Conservation (phyloP, 2,888 invertebrate genomes). For the Ariolimax columbianus region DNA sequence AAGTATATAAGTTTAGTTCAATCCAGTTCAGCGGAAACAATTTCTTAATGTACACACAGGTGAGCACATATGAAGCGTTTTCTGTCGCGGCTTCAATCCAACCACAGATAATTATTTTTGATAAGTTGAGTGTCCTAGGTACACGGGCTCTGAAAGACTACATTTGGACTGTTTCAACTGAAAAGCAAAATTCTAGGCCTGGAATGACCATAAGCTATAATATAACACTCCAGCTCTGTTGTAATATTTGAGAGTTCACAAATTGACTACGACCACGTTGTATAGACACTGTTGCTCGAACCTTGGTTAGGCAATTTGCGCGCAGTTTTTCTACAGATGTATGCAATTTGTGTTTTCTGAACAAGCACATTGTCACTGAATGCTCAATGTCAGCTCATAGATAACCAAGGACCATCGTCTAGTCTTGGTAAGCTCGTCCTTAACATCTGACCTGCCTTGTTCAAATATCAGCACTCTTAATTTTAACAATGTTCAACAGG, state of each 20-base stretch:
- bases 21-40: too few species aligned
- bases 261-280: too few species aligned
- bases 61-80: too few species aligned
- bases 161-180: neutral
- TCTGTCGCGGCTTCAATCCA: too few species aligned
- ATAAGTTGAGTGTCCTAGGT: neutral
- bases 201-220: slow-evolving; percentile 7
- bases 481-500: neutral
- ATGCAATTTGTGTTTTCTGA: slow-evolving; percentile 32
- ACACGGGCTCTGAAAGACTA: slow-evolving; percentile 19
- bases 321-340: slow-evolving; percentile 46
- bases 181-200: neutral
- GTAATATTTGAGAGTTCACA: neutral
- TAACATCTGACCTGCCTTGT: neutral
- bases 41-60: too few species aligned
- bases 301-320: slow-evolving; percentile 6
- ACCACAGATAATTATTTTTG: neutral
- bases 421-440: too few species aligned
- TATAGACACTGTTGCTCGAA: neutral
- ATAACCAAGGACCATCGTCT: slow-evolving; percentile 15
- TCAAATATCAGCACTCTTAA: too few species aligned
- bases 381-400: neutral
- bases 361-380: slow-evolving; percentile 46
- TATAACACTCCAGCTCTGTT: neutral
- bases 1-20: too few species aligned